Evolutionary conservation across 1,140 invertebrate species (phyloP).

Genomic region (Drosophila aff.): DNA sequence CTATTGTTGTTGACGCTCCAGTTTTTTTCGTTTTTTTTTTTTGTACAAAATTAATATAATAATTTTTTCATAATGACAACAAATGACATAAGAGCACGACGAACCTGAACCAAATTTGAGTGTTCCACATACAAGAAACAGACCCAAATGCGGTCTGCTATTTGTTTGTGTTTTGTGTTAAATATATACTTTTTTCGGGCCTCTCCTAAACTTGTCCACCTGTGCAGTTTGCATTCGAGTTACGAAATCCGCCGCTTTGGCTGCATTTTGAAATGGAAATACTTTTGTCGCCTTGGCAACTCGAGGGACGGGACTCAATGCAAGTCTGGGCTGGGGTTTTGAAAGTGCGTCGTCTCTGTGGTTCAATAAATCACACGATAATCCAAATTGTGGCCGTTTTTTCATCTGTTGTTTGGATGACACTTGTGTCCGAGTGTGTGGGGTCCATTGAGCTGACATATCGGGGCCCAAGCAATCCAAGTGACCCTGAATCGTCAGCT

Average conservation of each 20-base stretch:
- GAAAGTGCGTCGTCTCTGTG: conserved; percentile 56
- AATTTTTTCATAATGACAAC: conserved; percentile 69
- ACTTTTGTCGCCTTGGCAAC: conserved; percentile 30
- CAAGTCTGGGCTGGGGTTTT: conserved; percentile 42
- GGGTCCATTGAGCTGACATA: conserved; percentile 39
- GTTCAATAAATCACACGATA: conserved; percentile 72
- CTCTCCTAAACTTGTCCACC: conserved; percentile 74
- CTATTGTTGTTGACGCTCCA: conserved; percentile 57
- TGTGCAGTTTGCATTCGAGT: conserved; percentile 62
- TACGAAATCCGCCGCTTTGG: conserved; percentile 41
- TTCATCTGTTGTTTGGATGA: conserved; percentile 60
- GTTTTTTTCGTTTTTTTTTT: conserved; percentile 23
- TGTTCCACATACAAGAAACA: conserved; percentile 54
- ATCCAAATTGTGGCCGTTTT: conserved; percentile 55
- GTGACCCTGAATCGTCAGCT: conserved; percentile 51
- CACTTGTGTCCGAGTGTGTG: conserved; percentile 58
- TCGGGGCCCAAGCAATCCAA: conserved; percentile 16
- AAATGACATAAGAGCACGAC: conserved; percentile 73
- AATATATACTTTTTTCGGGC: conserved; percentile 24
- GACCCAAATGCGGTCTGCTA: conserved; percentile 31
- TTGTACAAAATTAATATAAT: conserved; percentile 69
- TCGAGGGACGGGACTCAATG: conserved; percentile 20
- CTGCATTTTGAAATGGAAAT: conserved; percentile 61
- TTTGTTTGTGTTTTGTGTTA: conserved; percentile 26
- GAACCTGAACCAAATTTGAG: conserved; percentile 74